Percentiles rank a stretch among this genome's conserved stretches.
phyloP scores from a whole-genome alignment of 2,797 vertebrate species.

The Lepilemur ruficaudatus region DNA sequence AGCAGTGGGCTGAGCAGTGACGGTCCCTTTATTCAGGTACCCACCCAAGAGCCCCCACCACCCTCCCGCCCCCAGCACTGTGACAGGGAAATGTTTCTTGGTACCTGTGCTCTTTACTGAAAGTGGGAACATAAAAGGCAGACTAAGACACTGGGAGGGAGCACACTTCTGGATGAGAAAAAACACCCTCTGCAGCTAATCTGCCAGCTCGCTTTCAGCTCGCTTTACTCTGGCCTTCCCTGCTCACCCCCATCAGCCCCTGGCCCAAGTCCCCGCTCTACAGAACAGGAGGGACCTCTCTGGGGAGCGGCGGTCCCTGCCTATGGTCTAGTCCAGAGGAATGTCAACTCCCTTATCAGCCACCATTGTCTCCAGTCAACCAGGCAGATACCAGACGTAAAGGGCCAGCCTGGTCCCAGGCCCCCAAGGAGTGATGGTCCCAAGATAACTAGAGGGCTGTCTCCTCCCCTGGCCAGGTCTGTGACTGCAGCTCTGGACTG shows the following conservation, averaged over 20 bases:
- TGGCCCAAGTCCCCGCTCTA: neutral
- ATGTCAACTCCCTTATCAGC: neutral
- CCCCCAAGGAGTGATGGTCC: neutral
- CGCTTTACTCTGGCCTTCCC: neutral
- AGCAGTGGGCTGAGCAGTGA: neutral
- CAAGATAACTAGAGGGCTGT: neutral
- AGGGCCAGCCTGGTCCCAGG: neutral
- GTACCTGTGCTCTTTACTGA: neutral
- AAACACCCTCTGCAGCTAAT: neutral
- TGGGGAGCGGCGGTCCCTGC: neutral
- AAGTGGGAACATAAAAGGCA: constrained; percentile 29
- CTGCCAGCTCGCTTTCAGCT: neutral
- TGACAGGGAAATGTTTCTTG: neutral
- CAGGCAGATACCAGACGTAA: neutral
- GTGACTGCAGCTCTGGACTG: neutral
- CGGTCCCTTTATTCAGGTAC: neutral
- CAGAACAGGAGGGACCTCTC: neutral
- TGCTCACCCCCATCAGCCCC: neutral
- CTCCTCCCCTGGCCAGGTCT: neutral
- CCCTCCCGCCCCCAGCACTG: neutral
- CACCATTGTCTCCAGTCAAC: neutral
- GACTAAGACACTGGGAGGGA: neutral
- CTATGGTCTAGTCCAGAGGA: neutral
- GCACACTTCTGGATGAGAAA: neutral
- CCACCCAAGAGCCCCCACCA: neutral